Percentiles rank a stretch among this genome's conserved stretches.
These are phyloP conservation scores for Thumatha senex DNA, from an alignment of 2,888 invertebrate genomes.

Conservation along the genomic window DNA sequence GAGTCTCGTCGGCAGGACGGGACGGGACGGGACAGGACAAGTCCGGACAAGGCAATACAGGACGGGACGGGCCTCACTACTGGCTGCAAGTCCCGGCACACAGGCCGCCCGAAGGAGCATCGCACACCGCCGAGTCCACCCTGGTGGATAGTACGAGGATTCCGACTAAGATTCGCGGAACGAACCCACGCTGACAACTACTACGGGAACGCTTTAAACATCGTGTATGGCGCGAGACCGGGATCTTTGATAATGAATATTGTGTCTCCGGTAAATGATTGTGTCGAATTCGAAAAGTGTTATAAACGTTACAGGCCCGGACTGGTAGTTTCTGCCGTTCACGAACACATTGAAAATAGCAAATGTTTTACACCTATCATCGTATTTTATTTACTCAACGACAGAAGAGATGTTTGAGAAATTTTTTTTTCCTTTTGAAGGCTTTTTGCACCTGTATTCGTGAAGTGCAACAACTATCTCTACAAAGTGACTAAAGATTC, in stretches of 20 bases:
- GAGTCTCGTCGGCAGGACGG: background rate
- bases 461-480: background rate
- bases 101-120: background rate
- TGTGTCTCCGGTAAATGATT: too few species aligned
- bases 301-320: background rate
- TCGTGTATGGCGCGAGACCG: too few species aligned
- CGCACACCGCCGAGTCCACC: too few species aligned
- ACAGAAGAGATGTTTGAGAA: too few species aligned
- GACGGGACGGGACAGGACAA: background rate
- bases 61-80: background rate
- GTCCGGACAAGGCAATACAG: background rate
- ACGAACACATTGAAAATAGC: background rate
- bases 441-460: background rate
- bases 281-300: constrained; percentile 2
- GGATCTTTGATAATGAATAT: too few species aligned
- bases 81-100: background rate
- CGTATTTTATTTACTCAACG: too few species aligned
- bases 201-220: too few species aligned
- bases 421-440: too few species aligned
- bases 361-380: too few species aligned
- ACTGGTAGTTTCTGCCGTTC: background rate
- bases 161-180: too few species aligned
- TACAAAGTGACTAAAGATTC: background rate
- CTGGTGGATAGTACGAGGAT: too few species aligned
- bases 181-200: too few species aligned